Evolutionary conservation across 2,888 invertebrate species (phyloP).

Genomic region (Heliothis peltigera): DNA sequence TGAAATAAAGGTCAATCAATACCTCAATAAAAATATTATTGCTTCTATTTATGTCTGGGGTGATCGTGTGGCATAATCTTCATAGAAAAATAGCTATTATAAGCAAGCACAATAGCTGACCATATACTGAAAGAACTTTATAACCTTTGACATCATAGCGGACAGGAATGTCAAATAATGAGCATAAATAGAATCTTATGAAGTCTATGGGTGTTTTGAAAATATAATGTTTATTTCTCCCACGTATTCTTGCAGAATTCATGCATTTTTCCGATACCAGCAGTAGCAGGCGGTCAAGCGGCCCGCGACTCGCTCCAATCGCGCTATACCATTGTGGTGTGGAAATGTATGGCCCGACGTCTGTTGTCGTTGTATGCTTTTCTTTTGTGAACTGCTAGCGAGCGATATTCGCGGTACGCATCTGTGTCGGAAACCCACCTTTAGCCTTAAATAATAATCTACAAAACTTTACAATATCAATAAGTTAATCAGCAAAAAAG

Average conservation of each 20-base stretch:
- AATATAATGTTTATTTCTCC: not conserved
- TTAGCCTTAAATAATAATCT: not conserved
- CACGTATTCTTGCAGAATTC: no score
- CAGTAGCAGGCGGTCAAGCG: no score
- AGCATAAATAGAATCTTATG: not conserved
- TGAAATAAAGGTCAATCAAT: conserved; percentile 6
- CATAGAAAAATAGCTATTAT: conserved; percentile 12
- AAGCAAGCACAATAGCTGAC: conserved; percentile 4
- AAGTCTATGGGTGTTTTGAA: not conserved
- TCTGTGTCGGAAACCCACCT: no score
- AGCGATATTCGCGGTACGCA: no score
- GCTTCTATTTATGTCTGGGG: not conserved
- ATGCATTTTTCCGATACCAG: no score
- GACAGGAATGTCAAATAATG: not conserved
- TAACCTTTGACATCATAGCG: not conserved
- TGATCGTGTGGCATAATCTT: not conserved
- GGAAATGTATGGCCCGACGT: no score
- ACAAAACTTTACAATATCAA: not conserved
- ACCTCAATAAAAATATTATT: conserved; percentile 1
- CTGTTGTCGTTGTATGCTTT: no score
- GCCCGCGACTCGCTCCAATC: no score
- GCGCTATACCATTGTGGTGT: no score
- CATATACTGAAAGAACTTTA: not conserved
- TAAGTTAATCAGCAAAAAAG: no score
- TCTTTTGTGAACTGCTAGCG: no score